Percentiles rank a stretch among this genome's conserved stretches.
Conservation (phyloP, 1,140 invertebrate species). For the Drosophila aff. region DNA sequence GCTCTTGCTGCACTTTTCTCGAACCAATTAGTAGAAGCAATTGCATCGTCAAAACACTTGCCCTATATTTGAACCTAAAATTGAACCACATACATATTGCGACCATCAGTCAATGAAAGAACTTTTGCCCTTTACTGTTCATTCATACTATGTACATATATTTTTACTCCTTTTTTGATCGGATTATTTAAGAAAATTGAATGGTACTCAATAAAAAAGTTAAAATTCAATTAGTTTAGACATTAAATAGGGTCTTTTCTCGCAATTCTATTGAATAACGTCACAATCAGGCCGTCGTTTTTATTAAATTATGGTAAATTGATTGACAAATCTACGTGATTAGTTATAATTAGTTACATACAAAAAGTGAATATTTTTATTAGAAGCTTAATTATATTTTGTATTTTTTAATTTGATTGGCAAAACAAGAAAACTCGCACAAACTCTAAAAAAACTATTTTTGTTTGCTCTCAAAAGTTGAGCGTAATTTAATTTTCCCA, state of each 20-base stretch:
- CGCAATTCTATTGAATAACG: too few relatives aligned
- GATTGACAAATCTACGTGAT: neutral
- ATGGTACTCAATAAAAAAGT: conserved; percentile 9
- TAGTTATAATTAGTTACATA: neutral
- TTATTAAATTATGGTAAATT: neutral
- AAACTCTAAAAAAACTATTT: conserved; percentile 9
- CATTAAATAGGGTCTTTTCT: neutral
- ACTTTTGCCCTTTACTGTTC: conserved; percentile 1
- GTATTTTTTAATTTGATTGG: too few relatives aligned
- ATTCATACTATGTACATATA: neutral
- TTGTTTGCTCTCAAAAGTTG: conserved; percentile 22
- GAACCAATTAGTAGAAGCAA: conserved; percentile 24
- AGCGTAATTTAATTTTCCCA: conserved; percentile 33
- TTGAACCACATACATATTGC: neutral
- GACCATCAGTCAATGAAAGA: neutral
- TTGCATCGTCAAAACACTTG: conserved; percentile 1
- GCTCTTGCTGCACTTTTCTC: neutral
- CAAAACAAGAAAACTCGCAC: too few relatives aligned
- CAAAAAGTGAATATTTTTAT: neutral
- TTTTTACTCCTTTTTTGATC: neutral
- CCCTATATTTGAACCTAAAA: conserved; percentile 1
- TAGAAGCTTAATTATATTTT: neutral
- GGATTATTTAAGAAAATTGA: neutral
- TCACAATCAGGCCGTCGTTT: too few relatives aligned
- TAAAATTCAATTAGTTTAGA: neutral